These are phyloP conservation scores for Andricus quercusramuli DNA, from an alignment of 2,888 invertebrate genomes.

Conservation along the genomic window DNA sequence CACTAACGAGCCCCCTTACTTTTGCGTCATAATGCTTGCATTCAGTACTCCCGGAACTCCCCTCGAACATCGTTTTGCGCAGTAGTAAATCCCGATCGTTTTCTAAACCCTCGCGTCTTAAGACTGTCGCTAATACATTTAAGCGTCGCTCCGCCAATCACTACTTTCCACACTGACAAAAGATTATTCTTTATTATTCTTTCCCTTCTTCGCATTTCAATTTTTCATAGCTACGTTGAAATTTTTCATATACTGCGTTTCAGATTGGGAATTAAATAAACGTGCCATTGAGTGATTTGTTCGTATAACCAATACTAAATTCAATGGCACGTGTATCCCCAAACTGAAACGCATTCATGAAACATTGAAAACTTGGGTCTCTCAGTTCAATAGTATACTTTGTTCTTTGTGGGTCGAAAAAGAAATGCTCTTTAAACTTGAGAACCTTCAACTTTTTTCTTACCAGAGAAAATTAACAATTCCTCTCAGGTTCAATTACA, in stretches of 20 bases:
- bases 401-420: conserved; percentile 3
- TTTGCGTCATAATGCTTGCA: conserved; percentile 61
- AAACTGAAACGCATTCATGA: no score
- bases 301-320: no score
- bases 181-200: conserved; percentile 1
- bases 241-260: no score
- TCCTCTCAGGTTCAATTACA: neutral
- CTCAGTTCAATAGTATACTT: neutral
- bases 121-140: conserved; percentile 16
- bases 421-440: neutral
- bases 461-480: neutral
- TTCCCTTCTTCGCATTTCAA: neutral
- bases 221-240: no score
- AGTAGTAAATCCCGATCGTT: conserved; percentile 14
- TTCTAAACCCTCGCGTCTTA: conserved; percentile 14
- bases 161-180: neutral
- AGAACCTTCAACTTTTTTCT: neutral
- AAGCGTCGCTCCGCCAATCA: conserved; percentile 11
- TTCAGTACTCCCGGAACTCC: conserved; percentile 54
- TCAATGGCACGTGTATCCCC: no score
- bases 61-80: conserved; percentile 33
- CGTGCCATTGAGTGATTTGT: no score
- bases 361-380: no score
- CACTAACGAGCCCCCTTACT: conserved; percentile 65
- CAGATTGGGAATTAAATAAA: no score